A percentile compares a stretch with the other conserved stretches of the same genome.
These are phyloP conservation scores for Gari tellinella DNA, from an alignment of 2,888 invertebrate species.

Conservation along the genomic window DNA sequence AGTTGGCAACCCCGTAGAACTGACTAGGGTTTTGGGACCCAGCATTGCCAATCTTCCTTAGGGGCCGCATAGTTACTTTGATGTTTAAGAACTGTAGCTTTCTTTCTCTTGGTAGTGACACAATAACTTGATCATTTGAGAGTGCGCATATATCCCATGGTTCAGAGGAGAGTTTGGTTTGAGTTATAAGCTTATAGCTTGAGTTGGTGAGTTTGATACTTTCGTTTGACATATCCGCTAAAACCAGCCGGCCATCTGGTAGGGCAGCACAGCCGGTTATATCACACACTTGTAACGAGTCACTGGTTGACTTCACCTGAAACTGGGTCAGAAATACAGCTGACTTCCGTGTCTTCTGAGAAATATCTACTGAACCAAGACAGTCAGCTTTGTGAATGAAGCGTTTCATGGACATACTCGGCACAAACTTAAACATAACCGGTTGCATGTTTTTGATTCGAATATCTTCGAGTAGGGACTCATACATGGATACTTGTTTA, in stretches of 20 bases:
- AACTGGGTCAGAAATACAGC: slow-evolving; percentile 30
- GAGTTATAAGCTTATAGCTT: slow-evolving; percentile 41
- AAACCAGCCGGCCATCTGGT: slow-evolving; percentile 44
- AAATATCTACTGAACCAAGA: slow-evolving; percentile 38
- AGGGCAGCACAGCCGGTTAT: slow-evolving; percentile 46
- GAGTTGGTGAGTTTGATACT: slow-evolving; percentile 48
- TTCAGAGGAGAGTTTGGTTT: slow-evolving; percentile 51
- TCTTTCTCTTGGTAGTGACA: slow-evolving; percentile 48
- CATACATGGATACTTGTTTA: slow-evolving; percentile 45
- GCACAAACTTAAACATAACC: slow-evolving; percentile 33
- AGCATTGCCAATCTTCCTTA: slow-evolving; percentile 42
- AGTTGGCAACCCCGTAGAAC: slow-evolving; percentile 51
- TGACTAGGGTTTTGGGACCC: slow-evolving; percentile 27
- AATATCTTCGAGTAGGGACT: slow-evolving; percentile 40
- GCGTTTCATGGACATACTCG: slow-evolving; percentile 29
- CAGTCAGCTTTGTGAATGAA: slow-evolving; percentile 26
- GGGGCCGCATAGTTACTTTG: slow-evolving; percentile 34
- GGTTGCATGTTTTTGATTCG: slow-evolving; percentile 35
- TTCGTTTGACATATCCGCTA: slow-evolving; percentile 54
- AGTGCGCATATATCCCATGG: slow-evolving; percentile 55
- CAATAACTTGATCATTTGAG: slow-evolving; percentile 35
- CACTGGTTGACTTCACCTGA: slow-evolving; percentile 49
- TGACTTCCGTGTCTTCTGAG: slow-evolving; percentile 27
- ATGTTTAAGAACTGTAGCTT: slow-evolving; percentile 57
- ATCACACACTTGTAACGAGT: slow-evolving; percentile 43